Percentiles rank a stretch among this genome's conserved stretches.
Conservation (phyloP, 2,888 invertebrate genomes). For the Pteria penguin region DNA sequence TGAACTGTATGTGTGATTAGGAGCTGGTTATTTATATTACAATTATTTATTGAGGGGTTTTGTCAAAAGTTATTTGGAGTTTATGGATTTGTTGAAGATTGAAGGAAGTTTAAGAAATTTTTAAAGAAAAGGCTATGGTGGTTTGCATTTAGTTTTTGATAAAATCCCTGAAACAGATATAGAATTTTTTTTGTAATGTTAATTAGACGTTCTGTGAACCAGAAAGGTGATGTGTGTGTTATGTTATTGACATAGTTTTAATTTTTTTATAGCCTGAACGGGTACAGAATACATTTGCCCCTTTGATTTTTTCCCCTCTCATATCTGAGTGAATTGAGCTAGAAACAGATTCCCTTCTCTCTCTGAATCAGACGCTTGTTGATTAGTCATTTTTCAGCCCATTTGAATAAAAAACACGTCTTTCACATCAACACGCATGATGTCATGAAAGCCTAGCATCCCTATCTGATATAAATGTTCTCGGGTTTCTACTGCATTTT, state of each 20-base stretch:
- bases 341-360: slow-evolving; percentile 41
- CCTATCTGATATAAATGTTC: slow-evolving; percentile 7
- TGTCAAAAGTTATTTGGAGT: not conserved
- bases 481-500: slow-evolving; percentile 33
- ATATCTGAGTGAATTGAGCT: slow-evolving; percentile 56
- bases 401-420: slow-evolving; percentile 45
- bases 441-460: not conserved
- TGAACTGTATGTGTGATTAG: slow-evolving; percentile 10
- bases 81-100: not conserved
- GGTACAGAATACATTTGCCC: slow-evolving; percentile 42
- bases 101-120: too few relatives aligned
- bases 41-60: not conserved
- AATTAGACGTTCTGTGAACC: slow-evolving; percentile 9
- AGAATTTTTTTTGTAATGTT: not conserved
- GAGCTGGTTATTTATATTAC: not conserved
- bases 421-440: slow-evolving; percentile 27
- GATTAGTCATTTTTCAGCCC: slow-evolving; percentile 61
- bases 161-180: not conserved
- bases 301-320: slow-evolving; percentile 46
- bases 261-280: slow-evolving; percentile 41
- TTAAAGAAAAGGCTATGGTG: too few relatives aligned
- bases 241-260: slow-evolving; percentile 23
- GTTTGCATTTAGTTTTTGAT: not conserved
- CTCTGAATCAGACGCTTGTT: slow-evolving; percentile 42
- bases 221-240: slow-evolving; percentile 33